Base-by-base conservation (phyloP, 1,140 invertebrate genomes). In the Nasonia longicornis region DNA sequence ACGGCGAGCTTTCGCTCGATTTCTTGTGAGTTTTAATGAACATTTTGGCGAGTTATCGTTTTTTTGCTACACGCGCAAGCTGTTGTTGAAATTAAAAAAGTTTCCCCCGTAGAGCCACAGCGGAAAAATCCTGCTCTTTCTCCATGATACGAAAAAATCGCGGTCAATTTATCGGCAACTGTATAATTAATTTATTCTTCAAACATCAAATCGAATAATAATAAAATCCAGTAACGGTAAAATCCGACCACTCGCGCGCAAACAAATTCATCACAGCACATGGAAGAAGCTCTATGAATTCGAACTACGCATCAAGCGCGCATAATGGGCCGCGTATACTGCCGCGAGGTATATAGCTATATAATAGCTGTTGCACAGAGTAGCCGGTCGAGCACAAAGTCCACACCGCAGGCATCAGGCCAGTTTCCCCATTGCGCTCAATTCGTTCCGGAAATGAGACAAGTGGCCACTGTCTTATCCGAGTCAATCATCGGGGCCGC, bases 401-500 rank as follows among this genome's bases (percentile, higher is more conserved):
- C 67, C 11, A 31, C 29, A 31, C 29, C 26, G 48, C 29, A n/a
- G 26, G n/a, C 45, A 48, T 31, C 82, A 82, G 82, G 74, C 81
- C 82, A 84, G 83, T 58, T 58, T 58, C 6, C 52, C 52, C 14
- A 20, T 48, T 83, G 80, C 63, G 70, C 70, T 82, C 82, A 85
- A 85, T 86, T 84, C 83, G 72, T 70, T 76, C 81, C 75, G 83
- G 81, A 84, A 84, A 86, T 86, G 82, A 82, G 75, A 86, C 84
- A 86, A 86, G 85, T 86, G 85, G 83, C 64, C 38, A 74, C 22
- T 75, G 76, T 82, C 76, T 79, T 81, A 58, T 70, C 38, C 31
- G 29, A 77, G 69, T 58, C 73, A 82, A 80, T 77, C 71, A 63
- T 67, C 45, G 69, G 66, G 48, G 38, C 38, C 7, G 38, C 4